Percentiles rank a stretch among this genome's conserved stretches.
Conservation (phyloP, 2,113 vertebrate genomes). For the Dipodomys ordii region DNA sequence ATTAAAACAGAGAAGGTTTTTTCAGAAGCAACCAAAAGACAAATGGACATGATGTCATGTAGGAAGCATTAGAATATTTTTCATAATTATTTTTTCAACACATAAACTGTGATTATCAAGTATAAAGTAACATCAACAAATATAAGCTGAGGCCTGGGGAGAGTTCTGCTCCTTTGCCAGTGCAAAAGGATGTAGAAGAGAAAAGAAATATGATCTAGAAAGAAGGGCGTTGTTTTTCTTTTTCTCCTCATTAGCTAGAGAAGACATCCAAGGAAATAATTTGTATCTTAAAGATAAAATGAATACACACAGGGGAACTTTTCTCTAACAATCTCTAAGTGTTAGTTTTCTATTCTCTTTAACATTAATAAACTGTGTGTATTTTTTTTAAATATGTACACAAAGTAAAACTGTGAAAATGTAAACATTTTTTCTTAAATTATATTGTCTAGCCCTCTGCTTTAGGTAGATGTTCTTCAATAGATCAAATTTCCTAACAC, state of each 20-base stretch:
- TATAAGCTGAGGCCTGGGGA: not conserved
- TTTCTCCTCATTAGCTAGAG: conserved; percentile 34
- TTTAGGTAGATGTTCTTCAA: not conserved
- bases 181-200: conserved; percentile 6
- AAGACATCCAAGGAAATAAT: conserved; percentile 30
- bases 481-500: conserved; percentile 7
- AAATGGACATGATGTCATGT: conserved; percentile 48
- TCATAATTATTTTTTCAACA: conserved; percentile 58
- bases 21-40: conserved; percentile 58
- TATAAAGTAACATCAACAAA: conserved; percentile 19
- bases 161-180: not conserved
- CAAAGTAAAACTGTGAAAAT: not conserved
- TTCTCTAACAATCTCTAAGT: not conserved
- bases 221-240: not conserved
- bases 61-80: conserved; percentile 56
- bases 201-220: not conserved
- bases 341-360: conserved; percentile 30
- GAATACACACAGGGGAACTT: not conserved
- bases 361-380: too few relatives aligned
- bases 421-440: not conserved
- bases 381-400: not conserved
- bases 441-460: not conserved
- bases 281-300: not conserved
- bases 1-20: conserved; percentile 52
- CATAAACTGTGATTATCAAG: conserved; percentile 40